These are phyloP conservation scores for Poeciliopsis presidionis DNA, from an alignment of 2,797 vertebrate species.

Conservation along the genomic window DNA sequence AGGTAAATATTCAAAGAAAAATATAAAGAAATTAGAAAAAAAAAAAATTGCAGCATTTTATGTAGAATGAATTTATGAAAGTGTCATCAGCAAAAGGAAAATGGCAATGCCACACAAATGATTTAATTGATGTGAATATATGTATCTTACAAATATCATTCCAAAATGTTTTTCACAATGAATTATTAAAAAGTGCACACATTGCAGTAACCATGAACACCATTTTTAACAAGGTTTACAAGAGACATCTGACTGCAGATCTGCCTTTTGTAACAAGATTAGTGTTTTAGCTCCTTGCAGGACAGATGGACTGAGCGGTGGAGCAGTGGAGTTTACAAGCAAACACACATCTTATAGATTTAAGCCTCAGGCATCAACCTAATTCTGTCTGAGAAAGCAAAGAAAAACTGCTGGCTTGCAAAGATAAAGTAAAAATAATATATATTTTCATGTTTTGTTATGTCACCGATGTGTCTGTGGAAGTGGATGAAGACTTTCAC, in stretches of 20 bases:
- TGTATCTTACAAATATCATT: not conserved
- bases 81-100: not conserved
- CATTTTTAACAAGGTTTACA: constrained; percentile 2
- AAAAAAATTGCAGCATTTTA: not conserved
- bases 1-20: not conserved
- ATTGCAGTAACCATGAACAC: not conserved
- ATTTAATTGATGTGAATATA: not conserved
- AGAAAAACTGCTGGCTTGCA: not conserved
- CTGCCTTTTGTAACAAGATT: constrained; percentile 66
- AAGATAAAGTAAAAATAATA: not conserved
- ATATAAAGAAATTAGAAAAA: not conserved
- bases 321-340: not conserved
- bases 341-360: not conserved
- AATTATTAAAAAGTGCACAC: constrained; percentile 3
- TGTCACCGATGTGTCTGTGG: constrained; percentile 18
- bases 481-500: constrained; percentile 26
- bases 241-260: constrained; percentile 23
- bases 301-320: constrained; percentile 60
- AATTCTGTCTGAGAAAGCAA: not conserved
- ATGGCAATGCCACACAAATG: not conserved
- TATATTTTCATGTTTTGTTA: constrained; percentile 31
- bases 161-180: not conserved
- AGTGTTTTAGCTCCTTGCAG: constrained; percentile 62
- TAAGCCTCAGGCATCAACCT: not conserved
- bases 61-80: not conserved